Base-by-base conservation (phyloP, 1,140 invertebrate species). In the Lineus longissimus region DNA sequence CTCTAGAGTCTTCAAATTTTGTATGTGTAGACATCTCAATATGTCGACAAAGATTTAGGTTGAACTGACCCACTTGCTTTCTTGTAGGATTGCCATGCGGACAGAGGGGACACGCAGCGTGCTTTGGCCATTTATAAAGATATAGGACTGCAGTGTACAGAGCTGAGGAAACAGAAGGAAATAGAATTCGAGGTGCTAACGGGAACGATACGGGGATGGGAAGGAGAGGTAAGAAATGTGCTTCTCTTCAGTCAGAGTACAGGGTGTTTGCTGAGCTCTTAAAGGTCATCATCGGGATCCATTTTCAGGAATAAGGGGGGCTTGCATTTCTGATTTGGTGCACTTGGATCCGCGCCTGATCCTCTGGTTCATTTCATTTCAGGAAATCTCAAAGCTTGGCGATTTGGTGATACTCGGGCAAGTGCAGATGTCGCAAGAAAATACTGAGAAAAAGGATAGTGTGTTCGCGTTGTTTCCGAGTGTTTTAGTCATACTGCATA, bases 61-160 rank as follows among this genome's bases (percentile, higher is more conserved):
- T n/a, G n/a, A n/a, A n/a, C n/a, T n/a, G n/a, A n/a, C n/a, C n/a
- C n/a, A n/a, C n/a, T n/a, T n/a, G n/a, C n/a, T n/a, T n/a, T n/a
- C n/a, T n/a, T n/a, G n/a, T n/a, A 54, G 47, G 47, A 54, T 22
- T 27, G 47, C 47, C 95, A 99, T 82, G 87, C 91, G 1, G 97
- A 99, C 82, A 85, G 95, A 67, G 97, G 96, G 1, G 95, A 99
- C 76, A 93, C 94, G 0, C 95, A 98, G 79, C 84, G 96, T 65
- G 94, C 94, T 47, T 90, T 95, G 70, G 88, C 88, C 67, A 90
- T 98, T 29, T 98, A 95, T 80, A 92, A 94, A 79, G 94, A 98
- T 73, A 91, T 98, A 73, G 89, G 92, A 64, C 93, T 95, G 83
- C 87, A 87, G 40, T 97, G 94, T 82, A 87, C 89, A 59, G 87